Base-by-base conservation (phyloP, 1,140 invertebrate genomes). In the Protaetia brevitarsis region DNA sequence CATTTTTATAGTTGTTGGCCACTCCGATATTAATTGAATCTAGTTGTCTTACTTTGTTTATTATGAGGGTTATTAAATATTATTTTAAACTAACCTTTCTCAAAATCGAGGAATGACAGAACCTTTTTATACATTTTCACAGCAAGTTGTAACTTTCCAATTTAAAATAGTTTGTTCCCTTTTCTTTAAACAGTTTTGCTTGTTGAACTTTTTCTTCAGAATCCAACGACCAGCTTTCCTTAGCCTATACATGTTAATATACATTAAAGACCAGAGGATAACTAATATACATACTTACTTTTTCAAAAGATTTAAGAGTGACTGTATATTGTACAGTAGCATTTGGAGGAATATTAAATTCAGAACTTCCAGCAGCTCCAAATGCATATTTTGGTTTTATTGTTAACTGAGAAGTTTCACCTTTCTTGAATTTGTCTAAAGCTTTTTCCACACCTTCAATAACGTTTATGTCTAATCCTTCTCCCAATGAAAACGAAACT, bases 161-260 rank as follows among this genome's bases (percentile, higher is more conserved):
- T 78, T 95, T 96, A 72, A 97, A 97, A 78, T 93, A 98, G 34
- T 87, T 85, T 0, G 94, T 97, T 58, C 95, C 96, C 79, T 94
- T 96, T 58, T 92, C 89, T 81, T 98, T 98, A 37, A 86, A 89
- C 3, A 90, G 80, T 77, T 90, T 89, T 0, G 92, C 88, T 72
- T 93, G 88, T 63, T 92, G 88, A 13, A 98, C 71, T 75, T 92
- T 93, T 75, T 97, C 90, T 4, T 83, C 76, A 11, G 78, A 81
- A 65, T 92, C 88, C 81, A 98, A 83, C 28, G 88, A 85, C 93
- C 93, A 98, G n/a, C 80, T 78, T 69, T 93, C 89, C 72, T 89
- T 86, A 0, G 81, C 79, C 86, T 90, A 64, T 21, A 19, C 11
- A 19, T 51, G 2, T 4, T n/a, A n/a, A n/a, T n/a, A n/a, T n/a